Base-by-base conservation (phyloP, 2,797 vertebrate genomes). In the Lacerta viridis region DNA sequence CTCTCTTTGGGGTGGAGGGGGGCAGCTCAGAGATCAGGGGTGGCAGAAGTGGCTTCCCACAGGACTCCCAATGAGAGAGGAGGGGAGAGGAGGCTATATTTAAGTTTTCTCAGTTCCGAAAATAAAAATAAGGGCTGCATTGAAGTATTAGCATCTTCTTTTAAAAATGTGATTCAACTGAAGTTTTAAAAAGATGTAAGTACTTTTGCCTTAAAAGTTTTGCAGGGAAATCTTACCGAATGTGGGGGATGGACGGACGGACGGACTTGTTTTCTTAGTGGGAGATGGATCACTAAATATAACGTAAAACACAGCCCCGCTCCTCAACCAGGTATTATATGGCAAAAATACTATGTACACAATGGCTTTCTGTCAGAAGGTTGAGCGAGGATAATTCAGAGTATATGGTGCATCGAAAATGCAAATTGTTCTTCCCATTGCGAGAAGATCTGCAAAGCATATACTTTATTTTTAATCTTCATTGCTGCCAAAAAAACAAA, bases 381-480 rank as follows among this genome's bases (percentile, higher is more conserved):
- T 50, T 0, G 1, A 75, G 86, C 89, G 29, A 75, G 69, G 74
- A 23, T 43, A 68, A 85, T 89, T 88, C 85, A 85, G 79, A 36
- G 7, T 74, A 74, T n/a, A 87, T 90, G 27, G 76, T 72, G 83
- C 15, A 72, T 83, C 20, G 91, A 79, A 88, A 93, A 90, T 4
- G 43, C 80, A 86, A 88, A 91, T 25, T 18, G 86, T 88, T 90
- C 89, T 86, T 36, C 15, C 36, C 18, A 87, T 82, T 5, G 17
- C 11, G 75, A 90, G 75, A 39, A 84, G 41, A 80, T 11, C 76
- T 69, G 43, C 66, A 79, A 8, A 87, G 71, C 74, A 78, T 29
- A 77, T 77, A 20, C 55, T 66, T 77, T 43, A 76, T 76, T 86
- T 92, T 94, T 93, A 88, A 83, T 84, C 90, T 92, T 90, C 90